Base-by-base conservation (phyloP, 2,797 vertebrate genomes). In the Neosalanx taihuensis region DNA sequence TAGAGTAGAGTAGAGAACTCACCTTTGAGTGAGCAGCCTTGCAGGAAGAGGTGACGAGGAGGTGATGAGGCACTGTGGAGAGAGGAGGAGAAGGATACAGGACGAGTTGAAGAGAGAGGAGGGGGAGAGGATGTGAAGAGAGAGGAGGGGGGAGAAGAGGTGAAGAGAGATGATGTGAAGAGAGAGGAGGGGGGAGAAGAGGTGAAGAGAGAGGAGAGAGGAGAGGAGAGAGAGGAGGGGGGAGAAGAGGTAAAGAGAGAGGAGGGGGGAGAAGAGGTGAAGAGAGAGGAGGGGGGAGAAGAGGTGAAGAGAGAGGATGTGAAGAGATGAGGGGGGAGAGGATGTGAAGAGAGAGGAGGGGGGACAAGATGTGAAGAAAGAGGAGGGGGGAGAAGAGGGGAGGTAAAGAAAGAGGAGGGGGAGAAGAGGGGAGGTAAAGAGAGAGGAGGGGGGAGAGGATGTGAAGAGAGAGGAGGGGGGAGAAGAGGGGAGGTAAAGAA, bases 11-110 rank as follows among this genome's bases (percentile, higher is more conserved):
- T 23, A 70, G 71, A 65, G 1, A 33, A 84, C 93, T 95, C 93
- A 99, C 97, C 97, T 97, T 96, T 97, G 76, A 97, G 94, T 81
- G 95, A 93, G 85, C 89, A 95, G 85, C 93, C 94, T 91, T 95
- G 95, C 87, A 95, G 94, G 87, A 97, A 93, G 84, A 98, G 91
- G 90, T 96, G 97, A 74, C 94, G 94, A 91, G 96, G 94, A 78
- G 97, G 95, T 2, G 95, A 94, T 51, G 97, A 96, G 89, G 93
- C 95, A 93, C 97, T 99, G 91, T 60, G 91, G 89, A 81, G 73
- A n/a, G 76, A 49, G n/a, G 65, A 37, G 64, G 3, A 20, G 20
- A 26, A 18, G 35, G 51, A 61, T 10, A n/a, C n/a, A n/a, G n/a
- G n/a, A n/a, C n/a, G n/a, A n/a, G n/a, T n/a, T n/a, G n/a, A n/a